These are phyloP conservation scores for Hecatera dysodea DNA, from an alignment of 2,888 invertebrate genomes.

Conservation along the genomic window DNA sequence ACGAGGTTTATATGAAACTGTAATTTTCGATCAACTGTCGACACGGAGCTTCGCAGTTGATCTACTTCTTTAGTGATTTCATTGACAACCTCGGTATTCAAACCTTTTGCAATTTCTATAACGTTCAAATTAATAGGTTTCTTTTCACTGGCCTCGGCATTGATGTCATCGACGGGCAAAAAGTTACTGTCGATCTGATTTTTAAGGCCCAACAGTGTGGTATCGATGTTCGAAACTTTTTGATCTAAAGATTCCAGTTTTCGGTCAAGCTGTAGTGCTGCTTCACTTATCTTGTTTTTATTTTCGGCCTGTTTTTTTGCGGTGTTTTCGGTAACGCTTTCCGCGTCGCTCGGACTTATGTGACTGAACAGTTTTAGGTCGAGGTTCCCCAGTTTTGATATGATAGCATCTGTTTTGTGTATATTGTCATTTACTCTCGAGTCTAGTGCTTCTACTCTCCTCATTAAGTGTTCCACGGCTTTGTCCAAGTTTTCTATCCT, in stretches of 20 bases:
- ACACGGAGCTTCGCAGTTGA: slow-evolving; percentile 94
- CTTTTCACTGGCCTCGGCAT: slow-evolving; percentile 96
- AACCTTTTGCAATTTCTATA: slow-evolving; percentile 95
- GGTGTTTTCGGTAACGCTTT: slow-evolving; percentile 78
- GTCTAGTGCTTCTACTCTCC: slow-evolving; percentile 95
- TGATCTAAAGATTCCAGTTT: slow-evolving; percentile 94
- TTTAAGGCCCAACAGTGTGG: slow-evolving; percentile 94
- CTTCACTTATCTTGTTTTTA: slow-evolving; percentile 77
- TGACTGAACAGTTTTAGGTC: slow-evolving; percentile 94
- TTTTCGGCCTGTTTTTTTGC: slow-evolving; percentile 70
- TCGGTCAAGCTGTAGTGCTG: slow-evolving; percentile 91
- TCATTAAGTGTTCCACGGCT: slow-evolving; percentile 96
- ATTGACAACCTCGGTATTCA: slow-evolving; percentile 95
- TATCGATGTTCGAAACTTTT: slow-evolving; percentile 96
- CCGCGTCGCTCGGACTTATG: slow-evolving; percentile 81
- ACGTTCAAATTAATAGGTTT: slow-evolving; percentile 96
- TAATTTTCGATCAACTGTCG: slow-evolving; percentile 94
- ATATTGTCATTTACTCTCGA: slow-evolving; percentile 96
- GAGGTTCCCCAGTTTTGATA: slow-evolving; percentile 93
- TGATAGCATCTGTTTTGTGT: slow-evolving; percentile 95
- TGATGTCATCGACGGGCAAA: slow-evolving; percentile 95
- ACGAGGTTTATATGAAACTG: slow-evolving; percentile 96
- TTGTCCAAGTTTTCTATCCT: slow-evolving; percentile 97
- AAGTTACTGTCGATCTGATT: slow-evolving; percentile 96
- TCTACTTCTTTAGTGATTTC: slow-evolving; percentile 96